phyloP scores from a whole-genome alignment of 2,888 invertebrate species.

The Gandaritis pyraliata region DNA sequence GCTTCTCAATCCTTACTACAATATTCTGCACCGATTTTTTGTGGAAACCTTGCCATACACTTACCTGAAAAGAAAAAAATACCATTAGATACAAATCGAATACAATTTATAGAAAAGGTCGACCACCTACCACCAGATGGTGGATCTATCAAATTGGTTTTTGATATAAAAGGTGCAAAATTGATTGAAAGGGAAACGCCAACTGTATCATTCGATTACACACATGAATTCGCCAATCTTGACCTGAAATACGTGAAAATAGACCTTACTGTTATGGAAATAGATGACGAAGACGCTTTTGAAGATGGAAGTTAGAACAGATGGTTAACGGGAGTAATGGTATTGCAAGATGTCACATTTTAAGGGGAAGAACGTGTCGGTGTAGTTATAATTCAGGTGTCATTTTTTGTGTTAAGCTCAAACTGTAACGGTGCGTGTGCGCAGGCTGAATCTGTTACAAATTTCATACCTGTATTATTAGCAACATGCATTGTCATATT shows the following conservation, averaged over 20 bases:
- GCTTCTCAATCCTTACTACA: constrained; percentile 33
- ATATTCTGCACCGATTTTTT: constrained; percentile 47
- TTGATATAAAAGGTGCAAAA: constrained; percentile 72
- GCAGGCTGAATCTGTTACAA: constrained; percentile 26
- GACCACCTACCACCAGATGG: constrained; percentile 66
- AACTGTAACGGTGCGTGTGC: constrained; percentile 34
- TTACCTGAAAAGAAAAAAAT: constrained; percentile 71
- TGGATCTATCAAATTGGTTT: constrained; percentile 64
- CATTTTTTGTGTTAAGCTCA: constrained; percentile 38
- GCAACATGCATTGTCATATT: constrained; percentile 10
- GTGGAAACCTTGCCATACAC: constrained; percentile 55
- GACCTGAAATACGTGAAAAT: constrained; percentile 34
- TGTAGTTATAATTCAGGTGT: constrained; percentile 47
- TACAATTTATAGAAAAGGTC: constrained; percentile 65
- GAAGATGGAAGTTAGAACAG: constrained; percentile 31
- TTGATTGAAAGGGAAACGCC: constrained; percentile 66
- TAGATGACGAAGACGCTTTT: constrained; percentile 30
- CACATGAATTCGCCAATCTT: constrained; percentile 40
- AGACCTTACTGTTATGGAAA: constrained; percentile 37
- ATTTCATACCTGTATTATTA: constrained; percentile 28
- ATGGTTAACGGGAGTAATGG: constrained; percentile 60
- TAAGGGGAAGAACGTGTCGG: constrained; percentile 51
- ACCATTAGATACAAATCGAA: constrained; percentile 66
- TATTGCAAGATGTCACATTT: constrained; percentile 54
- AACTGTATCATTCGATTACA: constrained; percentile 60